A percentile compares a stretch with the other conserved stretches of the same genome.
phyloP scores from a whole-genome alignment of 2,888 invertebrate genomes.

The Drosophila merina region DNA sequence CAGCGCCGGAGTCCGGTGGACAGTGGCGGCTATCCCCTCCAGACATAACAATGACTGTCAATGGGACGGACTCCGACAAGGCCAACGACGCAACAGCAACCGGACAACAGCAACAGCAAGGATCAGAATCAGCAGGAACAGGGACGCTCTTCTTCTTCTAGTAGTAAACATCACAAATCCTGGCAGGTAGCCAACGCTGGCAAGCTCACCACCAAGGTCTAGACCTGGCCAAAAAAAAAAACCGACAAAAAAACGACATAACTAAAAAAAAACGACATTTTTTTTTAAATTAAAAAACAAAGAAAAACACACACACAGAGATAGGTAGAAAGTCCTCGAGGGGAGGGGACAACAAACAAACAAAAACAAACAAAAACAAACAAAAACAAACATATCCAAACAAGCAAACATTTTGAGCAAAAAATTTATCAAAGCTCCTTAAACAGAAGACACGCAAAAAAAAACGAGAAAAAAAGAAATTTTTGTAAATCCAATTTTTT shows the following conservation, averaged over 20 bases:
- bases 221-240: conserved; percentile 27
- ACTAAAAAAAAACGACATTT: not conserved
- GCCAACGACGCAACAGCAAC: conserved; percentile 14
- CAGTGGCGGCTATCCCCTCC: conserved; percentile 58
- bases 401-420: conserved; percentile 55
- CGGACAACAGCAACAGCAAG: not conserved
- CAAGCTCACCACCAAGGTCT: conserved; percentile 65
- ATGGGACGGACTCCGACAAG: conserved; percentile 1
- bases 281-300: not conserved
- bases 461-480: conserved; percentile 30
- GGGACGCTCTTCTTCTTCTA: conserved; percentile 34
- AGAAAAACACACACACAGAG: conserved; percentile 10
- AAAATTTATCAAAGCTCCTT: conserved; percentile 35
- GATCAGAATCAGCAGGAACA: conserved; percentile 34
- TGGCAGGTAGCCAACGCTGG: conserved; percentile 51
- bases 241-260: conserved; percentile 6
- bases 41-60: conserved; percentile 66
- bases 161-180: conserved; percentile 66
- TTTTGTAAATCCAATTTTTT: conserved; percentile 56
- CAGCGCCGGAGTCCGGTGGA: conserved; percentile 17
- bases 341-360: conserved; percentile 25
- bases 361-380: conserved; percentile 28
- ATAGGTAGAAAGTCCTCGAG: conserved; percentile 20
- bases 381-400: conserved; percentile 17
- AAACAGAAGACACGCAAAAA: not conserved